A percentile compares a stretch with the other conserved stretches of the same genome.
Conservation (phyloP, 1,140 invertebrate species). For the Riptortus pedestris region DNA sequence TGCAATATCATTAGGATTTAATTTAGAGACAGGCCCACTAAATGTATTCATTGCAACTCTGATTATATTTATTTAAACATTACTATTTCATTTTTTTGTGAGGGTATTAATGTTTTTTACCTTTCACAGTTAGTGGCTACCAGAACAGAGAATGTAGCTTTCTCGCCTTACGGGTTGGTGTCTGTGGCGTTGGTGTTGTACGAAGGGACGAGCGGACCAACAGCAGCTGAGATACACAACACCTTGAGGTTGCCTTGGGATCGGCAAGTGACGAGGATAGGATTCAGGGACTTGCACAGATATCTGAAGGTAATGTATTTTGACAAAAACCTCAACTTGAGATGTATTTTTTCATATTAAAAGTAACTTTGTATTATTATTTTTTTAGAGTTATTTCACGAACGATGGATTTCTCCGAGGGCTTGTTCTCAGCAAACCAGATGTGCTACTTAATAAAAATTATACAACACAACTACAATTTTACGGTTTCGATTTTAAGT, state of each 20-base stretch:
- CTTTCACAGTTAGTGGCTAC: constrained; percentile 36
- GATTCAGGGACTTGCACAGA: constrained; percentile 66
- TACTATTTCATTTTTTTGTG: too few species aligned
- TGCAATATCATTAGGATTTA: too few species aligned
- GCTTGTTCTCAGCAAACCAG: constrained; percentile 61
- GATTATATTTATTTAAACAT: too few species aligned
- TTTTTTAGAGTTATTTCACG: constrained; percentile 63
- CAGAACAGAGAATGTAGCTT: constrained; percentile 65
- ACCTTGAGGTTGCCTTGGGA: constrained; percentile 55
- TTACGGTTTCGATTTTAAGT: constrained; percentile 57
- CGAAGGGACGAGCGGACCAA: constrained; percentile 56
- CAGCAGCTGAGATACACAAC: constrained; percentile 55
- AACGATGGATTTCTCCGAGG: constrained; percentile 67
- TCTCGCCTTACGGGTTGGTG: constrained; percentile 66
- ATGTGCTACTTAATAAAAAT: constrained; percentile 54
- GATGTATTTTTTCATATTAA: too few species aligned
- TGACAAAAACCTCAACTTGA: too few species aligned
- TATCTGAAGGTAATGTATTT: constrained; percentile 50
- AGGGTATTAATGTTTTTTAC: too few species aligned
- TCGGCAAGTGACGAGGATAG: constrained; percentile 55
- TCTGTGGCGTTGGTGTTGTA: constrained; percentile 64
- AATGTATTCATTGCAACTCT: too few species aligned
- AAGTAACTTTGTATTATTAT: background rate
- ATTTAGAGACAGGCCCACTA: too few species aligned
- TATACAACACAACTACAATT: constrained; percentile 60